Evolutionary conservation across 2,888 invertebrate genomes (phyloP).

Genomic region (Drosophila melanosoma): DNA sequence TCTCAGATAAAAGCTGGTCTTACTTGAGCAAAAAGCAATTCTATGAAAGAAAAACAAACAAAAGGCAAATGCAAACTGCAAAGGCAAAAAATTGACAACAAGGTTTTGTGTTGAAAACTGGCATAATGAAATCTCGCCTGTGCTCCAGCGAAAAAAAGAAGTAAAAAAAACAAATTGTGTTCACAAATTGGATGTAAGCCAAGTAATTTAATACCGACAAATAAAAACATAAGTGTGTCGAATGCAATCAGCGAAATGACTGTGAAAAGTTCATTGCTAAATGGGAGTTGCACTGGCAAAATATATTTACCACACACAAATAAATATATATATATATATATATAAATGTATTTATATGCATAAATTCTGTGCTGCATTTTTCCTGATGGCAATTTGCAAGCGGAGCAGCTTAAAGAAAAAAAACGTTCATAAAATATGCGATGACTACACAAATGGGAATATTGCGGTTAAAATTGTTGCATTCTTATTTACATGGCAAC

Average conservation of each 20-base stretch:
- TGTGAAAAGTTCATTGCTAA: conserved; percentile 55
- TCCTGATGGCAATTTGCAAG: conserved; percentile 39
- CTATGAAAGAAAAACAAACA: conserved; percentile 10
- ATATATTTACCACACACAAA: neutral
- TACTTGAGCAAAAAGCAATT: conserved; percentile 56
- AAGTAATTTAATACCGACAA: conserved; percentile 60
- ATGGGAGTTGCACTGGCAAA: conserved; percentile 20
- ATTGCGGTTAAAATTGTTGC: conserved; percentile 28
- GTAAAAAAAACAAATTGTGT: conserved; percentile 32
- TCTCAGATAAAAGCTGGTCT: neutral
- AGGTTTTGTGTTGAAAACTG: conserved; percentile 56
- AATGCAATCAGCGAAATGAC: conserved; percentile 69
- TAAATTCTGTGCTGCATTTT: conserved; percentile 17
- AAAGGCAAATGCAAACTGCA: conserved; percentile 33
- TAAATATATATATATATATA: conserved; percentile 5
- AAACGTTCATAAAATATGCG: conserved; percentile 28
- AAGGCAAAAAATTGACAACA: conserved; percentile 50
- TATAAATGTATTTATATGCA: conserved; percentile 9
- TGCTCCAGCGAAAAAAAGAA: conserved; percentile 6
- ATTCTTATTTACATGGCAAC: conserved; percentile 14
- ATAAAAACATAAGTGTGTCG: conserved; percentile 38
- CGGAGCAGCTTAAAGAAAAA: conserved; percentile 23
- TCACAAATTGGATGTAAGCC: conserved; percentile 64
- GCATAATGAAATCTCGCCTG: conserved; percentile 60
- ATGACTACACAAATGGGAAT: conserved; percentile 22